Percentiles rank a stretch among this genome's conserved stretches.
phyloP scores from a whole-genome alignment of 2,888 invertebrate species.

The Gonocerus acuteangulatus region DNA sequence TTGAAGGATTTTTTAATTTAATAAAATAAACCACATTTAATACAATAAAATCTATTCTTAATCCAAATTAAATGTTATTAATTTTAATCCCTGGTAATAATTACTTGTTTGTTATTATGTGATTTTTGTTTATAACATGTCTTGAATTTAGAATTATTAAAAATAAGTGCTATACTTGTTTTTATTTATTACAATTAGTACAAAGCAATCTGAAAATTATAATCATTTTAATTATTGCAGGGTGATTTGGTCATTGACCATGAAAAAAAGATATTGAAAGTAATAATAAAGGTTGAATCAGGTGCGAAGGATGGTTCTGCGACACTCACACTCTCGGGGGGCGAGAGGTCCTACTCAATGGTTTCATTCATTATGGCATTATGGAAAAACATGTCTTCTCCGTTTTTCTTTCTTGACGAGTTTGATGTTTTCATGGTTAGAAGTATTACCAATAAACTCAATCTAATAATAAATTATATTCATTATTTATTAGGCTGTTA shows the following conservation, averaged over 20 bases:
- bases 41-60: no score
- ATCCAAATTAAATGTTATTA: no score
- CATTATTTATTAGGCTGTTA: no score
- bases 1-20: no score
- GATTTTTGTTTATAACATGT: no score
- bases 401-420: slow-evolving; percentile 91
- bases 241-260: slow-evolving; percentile 47
- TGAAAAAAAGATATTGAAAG: slow-evolving; percentile 45
- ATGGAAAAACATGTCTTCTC: slow-evolving; percentile 86
- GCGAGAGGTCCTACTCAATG: slow-evolving; percentile 92
- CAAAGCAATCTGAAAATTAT: background rate
- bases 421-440: slow-evolving; percentile 94
- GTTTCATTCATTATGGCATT: slow-evolving; percentile 82
- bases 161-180: no score
- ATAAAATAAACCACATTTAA: no score
- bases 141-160: no score
- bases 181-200: no score
- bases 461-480: background rate
- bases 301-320: slow-evolving; percentile 45
- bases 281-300: slow-evolving; percentile 52
- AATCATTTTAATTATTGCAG: slow-evolving; percentile 37
- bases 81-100: no score
- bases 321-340: slow-evolving; percentile 68
- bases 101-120: no score
- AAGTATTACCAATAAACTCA: no score